phyloP scores from a whole-genome alignment of 2,797 vertebrate species.

The Phalanger gymnotis region DNA sequence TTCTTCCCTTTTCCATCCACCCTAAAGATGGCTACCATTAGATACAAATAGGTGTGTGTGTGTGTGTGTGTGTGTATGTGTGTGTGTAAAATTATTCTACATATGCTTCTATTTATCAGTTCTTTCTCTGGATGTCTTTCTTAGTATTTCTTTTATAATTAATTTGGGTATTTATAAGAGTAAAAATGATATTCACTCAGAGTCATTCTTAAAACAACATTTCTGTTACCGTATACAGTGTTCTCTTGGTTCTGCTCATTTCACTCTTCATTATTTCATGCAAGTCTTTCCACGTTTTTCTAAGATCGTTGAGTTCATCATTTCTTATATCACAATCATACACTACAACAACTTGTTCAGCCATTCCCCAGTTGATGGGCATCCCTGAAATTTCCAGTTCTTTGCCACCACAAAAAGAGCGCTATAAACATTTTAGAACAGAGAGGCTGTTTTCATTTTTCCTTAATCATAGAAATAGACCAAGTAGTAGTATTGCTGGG shows the following conservation, averaged over 20 bases:
- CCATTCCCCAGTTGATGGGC: neutral
- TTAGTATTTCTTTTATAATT: neutral
- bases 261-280: neutral
- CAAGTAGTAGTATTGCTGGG: neutral
- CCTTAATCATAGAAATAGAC: neutral
- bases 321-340: neutral
- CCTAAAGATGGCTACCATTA: neutral
- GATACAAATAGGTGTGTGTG: neutral
- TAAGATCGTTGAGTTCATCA: neutral
- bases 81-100: neutral
- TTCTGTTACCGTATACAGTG: neutral
- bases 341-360: neutral
- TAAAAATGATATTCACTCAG: neutral
- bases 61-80: too few relatives aligned
- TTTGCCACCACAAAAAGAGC: neutral
- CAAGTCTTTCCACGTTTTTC: neutral
- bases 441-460: neutral
- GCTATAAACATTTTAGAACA: neutral
- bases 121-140: neutral
- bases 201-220: neutral
- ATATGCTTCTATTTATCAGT: neutral
- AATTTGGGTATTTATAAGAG: neutral
- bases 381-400: neutral
- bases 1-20: neutral
- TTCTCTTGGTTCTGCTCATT: neutral